Conservation (phyloP, 1,140 invertebrate genomes). For the Drosophila mojavensis region DNA sequence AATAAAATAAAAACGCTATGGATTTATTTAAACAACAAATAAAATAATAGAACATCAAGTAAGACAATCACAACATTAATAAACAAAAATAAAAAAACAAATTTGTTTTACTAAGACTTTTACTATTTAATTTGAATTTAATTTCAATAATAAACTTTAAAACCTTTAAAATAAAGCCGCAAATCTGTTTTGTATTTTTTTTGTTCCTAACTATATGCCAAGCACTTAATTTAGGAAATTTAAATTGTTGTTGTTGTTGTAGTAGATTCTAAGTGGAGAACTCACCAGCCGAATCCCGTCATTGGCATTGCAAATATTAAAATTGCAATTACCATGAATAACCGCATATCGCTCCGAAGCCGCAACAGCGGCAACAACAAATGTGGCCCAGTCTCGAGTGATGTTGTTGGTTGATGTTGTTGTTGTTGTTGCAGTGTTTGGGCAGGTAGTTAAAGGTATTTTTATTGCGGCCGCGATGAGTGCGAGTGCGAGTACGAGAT, state of each 20-base stretch:
- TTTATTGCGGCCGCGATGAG: constrained; percentile 63
- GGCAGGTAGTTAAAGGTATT: constrained; percentile 65
- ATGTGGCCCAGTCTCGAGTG: constrained; percentile 64
- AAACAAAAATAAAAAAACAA: too few species aligned
- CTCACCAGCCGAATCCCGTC: constrained; percentile 83
- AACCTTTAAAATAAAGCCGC: too few species aligned
- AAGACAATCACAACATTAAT: too few species aligned
- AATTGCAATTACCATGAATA: constrained; percentile 83
- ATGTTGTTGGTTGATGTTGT: constrained; percentile 24
- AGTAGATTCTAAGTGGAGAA: constrained; percentile 16
- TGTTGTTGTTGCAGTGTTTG: constrained; percentile 43
- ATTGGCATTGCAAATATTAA: constrained; percentile 84
- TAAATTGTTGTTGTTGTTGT: not conserved
- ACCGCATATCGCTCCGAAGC: constrained; percentile 80
- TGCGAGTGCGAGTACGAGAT: constrained; percentile 34
- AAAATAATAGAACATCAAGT: too few species aligned
- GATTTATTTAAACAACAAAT: too few species aligned
- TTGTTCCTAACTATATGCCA: not conserved
- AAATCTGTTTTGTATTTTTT: too few species aligned
- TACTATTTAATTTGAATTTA: too few species aligned
- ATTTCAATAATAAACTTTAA: too few species aligned
- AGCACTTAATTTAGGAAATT: constrained; percentile 18
- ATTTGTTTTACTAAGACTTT: too few species aligned
- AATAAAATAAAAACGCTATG: too few species aligned
- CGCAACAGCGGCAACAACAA: constrained; percentile 75